Conservation (phyloP, 1,140 invertebrate genomes). For the Ceratina japonica region DNA sequence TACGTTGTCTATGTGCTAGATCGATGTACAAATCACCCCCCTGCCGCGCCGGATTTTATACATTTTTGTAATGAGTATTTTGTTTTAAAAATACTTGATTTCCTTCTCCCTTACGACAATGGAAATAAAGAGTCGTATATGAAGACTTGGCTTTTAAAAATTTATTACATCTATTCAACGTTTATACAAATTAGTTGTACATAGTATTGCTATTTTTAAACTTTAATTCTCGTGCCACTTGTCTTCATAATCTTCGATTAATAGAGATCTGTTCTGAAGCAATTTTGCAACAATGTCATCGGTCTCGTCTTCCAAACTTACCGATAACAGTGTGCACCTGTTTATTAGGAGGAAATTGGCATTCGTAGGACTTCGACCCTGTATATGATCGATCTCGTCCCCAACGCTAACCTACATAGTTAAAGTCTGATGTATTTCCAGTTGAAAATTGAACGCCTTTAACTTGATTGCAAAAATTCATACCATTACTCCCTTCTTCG, state of each 20-base stretch:
- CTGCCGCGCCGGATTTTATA: conserved; percentile 66
- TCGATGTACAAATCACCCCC: conserved; percentile 66
- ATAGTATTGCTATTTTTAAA: no score
- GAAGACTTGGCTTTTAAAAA: no score
- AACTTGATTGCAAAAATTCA: conserved; percentile 51
- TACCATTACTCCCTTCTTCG: conserved; percentile 83
- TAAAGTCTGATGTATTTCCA: conserved; percentile 30
- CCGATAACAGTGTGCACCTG: conserved; percentile 78
- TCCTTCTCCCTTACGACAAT: conserved; percentile 45
- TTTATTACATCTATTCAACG: no score
- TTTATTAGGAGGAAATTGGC: conserved; percentile 81
- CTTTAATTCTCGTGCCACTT: conserved; percentile 63
- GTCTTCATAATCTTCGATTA: conserved; percentile 82
- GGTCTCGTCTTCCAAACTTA: conserved; percentile 66
- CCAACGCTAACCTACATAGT: conserved; percentile 77
- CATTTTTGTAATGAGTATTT: conserved; percentile 74
- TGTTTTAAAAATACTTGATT: conserved; percentile 78
- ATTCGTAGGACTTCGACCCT: conserved; percentile 81
- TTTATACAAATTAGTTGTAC: no score
- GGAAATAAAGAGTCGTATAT: conserved; percentile 41
- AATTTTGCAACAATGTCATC: conserved; percentile 80
- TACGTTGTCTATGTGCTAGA: conserved; percentile 62
- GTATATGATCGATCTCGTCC: conserved; percentile 85
- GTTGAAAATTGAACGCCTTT: background rate
- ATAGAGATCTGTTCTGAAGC: conserved; percentile 81